Evolutionary conservation across 2,888 invertebrate species (phyloP).

Genomic region (Oxytorus armatus): DNA sequence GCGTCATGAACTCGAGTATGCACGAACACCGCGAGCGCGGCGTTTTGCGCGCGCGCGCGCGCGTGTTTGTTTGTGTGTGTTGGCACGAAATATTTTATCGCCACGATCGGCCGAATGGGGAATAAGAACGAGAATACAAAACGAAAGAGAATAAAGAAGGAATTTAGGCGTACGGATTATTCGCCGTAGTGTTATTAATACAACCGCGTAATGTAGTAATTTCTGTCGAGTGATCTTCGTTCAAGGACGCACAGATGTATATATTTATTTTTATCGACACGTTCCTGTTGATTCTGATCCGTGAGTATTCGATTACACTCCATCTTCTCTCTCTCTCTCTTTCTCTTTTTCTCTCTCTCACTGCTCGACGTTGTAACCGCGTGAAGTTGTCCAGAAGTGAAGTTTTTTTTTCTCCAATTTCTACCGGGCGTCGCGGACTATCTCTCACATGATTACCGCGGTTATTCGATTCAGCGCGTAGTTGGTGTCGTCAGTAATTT

Average conservation of each 20-base stretch:
- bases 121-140: no score
- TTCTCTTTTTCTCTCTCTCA: background rate
- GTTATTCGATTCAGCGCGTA: no score
- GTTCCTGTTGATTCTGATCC: conserved; percentile 30
- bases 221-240: background rate
- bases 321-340: background rate
- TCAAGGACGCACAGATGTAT: no score
- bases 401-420: conserved; percentile 32
- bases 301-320: conserved; percentile 45
- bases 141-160: background rate
- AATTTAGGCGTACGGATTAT: background rate
- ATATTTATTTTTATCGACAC: conserved; percentile 24
- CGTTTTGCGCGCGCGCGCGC: conserved; percentile 3
- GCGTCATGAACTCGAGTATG: conserved; percentile 54
- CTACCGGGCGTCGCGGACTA: conserved; percentile 30
- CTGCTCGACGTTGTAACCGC: conserved; percentile 30
- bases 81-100: conserved; percentile 29
- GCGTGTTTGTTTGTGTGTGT: conserved; percentile 8
- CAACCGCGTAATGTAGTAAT: background rate
- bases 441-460: conserved; percentile 5
- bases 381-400: conserved; percentile 49
- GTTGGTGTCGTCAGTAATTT: no score
- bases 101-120: conserved; percentile 3
- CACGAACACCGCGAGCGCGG: conserved; percentile 36
- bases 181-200: conserved; percentile 12